Evolutionary conservation across 2,888 invertebrate genomes (phyloP).

Genomic region (Crossocerus cetratus): DNA sequence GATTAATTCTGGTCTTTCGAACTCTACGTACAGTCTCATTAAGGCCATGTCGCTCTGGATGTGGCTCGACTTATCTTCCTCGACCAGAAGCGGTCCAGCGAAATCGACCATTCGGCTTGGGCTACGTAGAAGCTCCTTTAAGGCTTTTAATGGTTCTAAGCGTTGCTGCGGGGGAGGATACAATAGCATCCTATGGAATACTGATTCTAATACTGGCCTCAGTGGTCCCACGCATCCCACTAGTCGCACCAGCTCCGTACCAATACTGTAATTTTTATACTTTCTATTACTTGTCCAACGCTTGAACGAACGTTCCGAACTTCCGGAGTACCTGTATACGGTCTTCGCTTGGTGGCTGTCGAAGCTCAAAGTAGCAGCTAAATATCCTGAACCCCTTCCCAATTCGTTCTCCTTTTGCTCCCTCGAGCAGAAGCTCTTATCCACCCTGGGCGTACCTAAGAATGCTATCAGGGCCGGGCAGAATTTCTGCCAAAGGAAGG

Average conservation of each 20-base stretch:
- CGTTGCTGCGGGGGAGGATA: constrained; percentile 92
- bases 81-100: constrained; percentile 79
- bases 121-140: constrained; percentile 88
- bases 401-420: constrained; percentile 77
- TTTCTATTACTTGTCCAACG: neutral
- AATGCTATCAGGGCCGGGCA: constrained; percentile 93
- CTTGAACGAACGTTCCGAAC: neutral
- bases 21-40: constrained; percentile 84
- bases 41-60: constrained; percentile 89
- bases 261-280: constrained; percentile 82
- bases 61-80: constrained; percentile 82
- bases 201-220: constrained; percentile 93
- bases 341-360: constrained; percentile 92
- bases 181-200: constrained; percentile 94
- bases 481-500: constrained; percentile 94
- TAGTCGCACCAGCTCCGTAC: constrained; percentile 90
- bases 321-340: constrained; percentile 84
- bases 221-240: constrained; percentile 93
- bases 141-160: constrained; percentile 89
- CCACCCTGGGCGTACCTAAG: constrained; percentile 91
- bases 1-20: neutral
- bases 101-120: constrained; percentile 89
- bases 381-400: constrained; percentile 84
- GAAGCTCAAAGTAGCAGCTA: constrained; percentile 86
- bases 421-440: constrained; percentile 87